Evolutionary conservation across 2,888 invertebrate species (phyloP), one percentile per base, ranked within the genome.

Genomic region (Pandemis heparana): DNA sequence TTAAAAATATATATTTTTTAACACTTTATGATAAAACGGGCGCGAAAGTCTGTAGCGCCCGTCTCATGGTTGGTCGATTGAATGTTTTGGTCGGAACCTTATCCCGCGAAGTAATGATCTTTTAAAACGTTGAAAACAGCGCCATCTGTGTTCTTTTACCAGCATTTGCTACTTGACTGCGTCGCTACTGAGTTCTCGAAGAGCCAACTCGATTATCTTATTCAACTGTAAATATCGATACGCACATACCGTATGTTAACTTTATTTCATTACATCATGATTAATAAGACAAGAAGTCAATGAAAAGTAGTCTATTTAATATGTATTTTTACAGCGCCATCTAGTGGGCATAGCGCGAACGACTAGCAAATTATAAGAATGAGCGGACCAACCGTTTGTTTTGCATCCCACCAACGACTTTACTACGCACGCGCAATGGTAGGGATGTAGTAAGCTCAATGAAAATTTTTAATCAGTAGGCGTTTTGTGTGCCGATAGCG

Each of bases 351-450:
- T 10, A 5, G 9, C 3, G 18, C 14, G 53, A 80, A 83, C 77
- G 75, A 64, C 10, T 48, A 23, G 18, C 48, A 59, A 63, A 18
- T 60, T 41, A 67, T 69, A 74, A 12, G 64, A 82, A 79, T 80
- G 75, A 77, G 75, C 71, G 72, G 66, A 71, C 76, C 5, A 68
- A 18, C 61, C 7, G 70, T 74, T 76, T 75, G 75, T 77, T 74
- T 60, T 71, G 66, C n/a, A 66, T 75, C 60, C 77, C 77, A 73
- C 77, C 81, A 83, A 86, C 86, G 85, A 83, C 83, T 80, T 77
- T 85, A 87, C 84, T 89, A 92, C 93, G 90, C 93, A 87, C 89
- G 94, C 93, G 93, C 86, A 79, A 75, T 86, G 85, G 90, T 86
- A 92, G 90, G 88, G 90, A 81, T 82, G 80, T 88, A 86, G 88